Evolutionary conservation across 2,888 invertebrate species (phyloP).

Genomic region (Antheraea yamamai): DNA sequence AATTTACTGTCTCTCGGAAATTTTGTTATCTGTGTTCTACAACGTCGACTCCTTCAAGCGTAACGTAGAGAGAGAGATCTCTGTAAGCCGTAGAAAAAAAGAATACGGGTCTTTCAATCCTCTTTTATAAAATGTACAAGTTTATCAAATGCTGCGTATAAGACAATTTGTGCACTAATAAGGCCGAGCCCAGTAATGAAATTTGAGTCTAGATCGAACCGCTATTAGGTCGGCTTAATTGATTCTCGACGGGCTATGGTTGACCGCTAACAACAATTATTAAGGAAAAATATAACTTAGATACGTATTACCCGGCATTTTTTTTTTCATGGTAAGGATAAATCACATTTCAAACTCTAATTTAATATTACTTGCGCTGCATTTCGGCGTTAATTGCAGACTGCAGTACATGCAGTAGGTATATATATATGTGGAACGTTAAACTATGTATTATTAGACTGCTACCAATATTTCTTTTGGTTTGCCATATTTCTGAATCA

Average conservation of each 20-base stretch:
- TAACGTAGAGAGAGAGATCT: too few species aligned
- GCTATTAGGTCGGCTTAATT: conserved; percentile 19
- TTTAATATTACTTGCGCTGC: background rate
- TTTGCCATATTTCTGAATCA: too few species aligned
- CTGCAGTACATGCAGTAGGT: too few species aligned
- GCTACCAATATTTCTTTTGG: too few species aligned
- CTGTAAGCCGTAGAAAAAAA: background rate
- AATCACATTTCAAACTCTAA: background rate
- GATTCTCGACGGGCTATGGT: conserved; percentile 1
- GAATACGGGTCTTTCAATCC: background rate
- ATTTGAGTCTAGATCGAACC: conserved; percentile 13
- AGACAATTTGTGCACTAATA: background rate
- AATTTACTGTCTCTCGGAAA: too few species aligned
- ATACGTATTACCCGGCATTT: background rate
- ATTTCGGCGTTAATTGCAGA: too few species aligned
- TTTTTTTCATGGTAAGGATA: background rate
- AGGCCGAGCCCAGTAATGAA: conserved; percentile 2
- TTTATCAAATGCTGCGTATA: background rate
- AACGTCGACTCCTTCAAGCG: too few species aligned
- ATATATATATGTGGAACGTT: too few species aligned
- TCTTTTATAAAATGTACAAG: background rate
- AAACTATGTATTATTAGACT: too few species aligned
- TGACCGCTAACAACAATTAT: conserved; percentile 1
- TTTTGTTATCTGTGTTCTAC: too few species aligned
- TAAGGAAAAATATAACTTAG: background rate